A percentile compares a stretch with the other conserved stretches of the same genome.
Conservation (phyloP, 2,888 invertebrate genomes). For the Mythimna loreyi region DNA sequence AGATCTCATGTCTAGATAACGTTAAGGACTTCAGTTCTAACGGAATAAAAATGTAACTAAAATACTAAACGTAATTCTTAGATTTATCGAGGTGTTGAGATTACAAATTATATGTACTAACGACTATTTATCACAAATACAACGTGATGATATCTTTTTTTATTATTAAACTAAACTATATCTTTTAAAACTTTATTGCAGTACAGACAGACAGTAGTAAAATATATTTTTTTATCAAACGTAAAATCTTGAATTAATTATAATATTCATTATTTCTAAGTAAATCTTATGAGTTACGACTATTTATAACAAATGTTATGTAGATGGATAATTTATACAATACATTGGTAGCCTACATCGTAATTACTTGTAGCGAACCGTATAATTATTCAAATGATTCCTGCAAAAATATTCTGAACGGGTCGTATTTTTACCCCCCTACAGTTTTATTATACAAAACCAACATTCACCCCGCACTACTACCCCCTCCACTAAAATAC, state of each 20-base stretch:
- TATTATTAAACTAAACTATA: neutral
- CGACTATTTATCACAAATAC: slow-evolving; percentile 8
- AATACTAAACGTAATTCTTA: slow-evolving; percentile 43
- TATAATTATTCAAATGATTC: slow-evolving; percentile 43
- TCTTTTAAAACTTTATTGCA: slow-evolving; percentile 9
- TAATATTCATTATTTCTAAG: neutral
- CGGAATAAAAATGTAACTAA: slow-evolving; percentile 38
- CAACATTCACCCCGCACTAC: slow-evolving; percentile 55
- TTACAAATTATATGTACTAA: slow-evolving; percentile 22
- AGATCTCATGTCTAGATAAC: slow-evolving; percentile 60
- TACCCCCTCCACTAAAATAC: slow-evolving; percentile 61
- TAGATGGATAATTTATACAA: neutral
- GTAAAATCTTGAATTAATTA: neutral
- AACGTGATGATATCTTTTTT: slow-evolving; percentile 13
- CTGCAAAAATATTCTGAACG: slow-evolving; percentile 21
- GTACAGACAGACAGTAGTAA: neutral
- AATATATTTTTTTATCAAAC: slow-evolving; percentile 6
- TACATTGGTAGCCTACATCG: too few species aligned
- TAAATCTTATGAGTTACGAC: neutral
- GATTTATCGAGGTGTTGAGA: slow-evolving; percentile 49
- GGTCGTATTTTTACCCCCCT: slow-evolving; percentile 30
- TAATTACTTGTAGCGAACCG: neutral
- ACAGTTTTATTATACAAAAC: slow-evolving; percentile 51
- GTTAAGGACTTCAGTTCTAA: slow-evolving; percentile 43
- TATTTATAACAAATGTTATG: neutral